These are phyloP conservation scores for Coenobita brevimanus DNA, from an alignment of 1,140 invertebrate genomes.

Conservation along the genomic window DNA sequence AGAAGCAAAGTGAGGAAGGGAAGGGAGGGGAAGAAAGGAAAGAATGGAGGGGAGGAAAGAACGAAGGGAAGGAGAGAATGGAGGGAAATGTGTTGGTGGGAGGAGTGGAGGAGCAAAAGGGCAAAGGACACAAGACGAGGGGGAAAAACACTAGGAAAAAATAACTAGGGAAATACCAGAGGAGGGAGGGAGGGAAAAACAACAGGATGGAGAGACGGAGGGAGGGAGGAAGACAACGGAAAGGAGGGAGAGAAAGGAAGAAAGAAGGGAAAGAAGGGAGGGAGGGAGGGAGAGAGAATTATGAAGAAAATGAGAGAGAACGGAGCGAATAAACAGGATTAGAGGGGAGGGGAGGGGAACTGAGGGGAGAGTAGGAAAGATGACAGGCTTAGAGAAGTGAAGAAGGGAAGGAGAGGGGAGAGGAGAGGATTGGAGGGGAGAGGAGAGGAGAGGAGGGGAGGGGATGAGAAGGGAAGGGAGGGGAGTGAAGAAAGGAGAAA, in stretches of 20 bases:
- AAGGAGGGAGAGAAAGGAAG: background rate
- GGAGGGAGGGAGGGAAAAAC: background rate
- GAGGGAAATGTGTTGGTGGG: background rate
- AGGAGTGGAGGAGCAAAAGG: background rate
- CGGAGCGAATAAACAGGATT: no score
- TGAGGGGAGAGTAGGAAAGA: background rate
- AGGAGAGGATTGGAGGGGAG: background rate
- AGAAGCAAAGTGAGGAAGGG: background rate
- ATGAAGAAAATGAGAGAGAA: background rate
- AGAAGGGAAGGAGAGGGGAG: background rate
- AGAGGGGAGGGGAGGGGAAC: background rate
- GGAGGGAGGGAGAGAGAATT: background rate
- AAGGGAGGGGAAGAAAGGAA: background rate
- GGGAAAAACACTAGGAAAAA: no score
- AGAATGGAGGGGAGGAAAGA: background rate
- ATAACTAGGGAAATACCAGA: background rate
- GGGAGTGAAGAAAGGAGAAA: background rate
- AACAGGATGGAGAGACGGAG: background rate
- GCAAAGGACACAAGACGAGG: background rate
- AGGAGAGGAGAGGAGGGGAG: background rate
- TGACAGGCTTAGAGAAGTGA: background rate
- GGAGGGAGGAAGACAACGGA: background rate
- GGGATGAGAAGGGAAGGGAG: background rate
- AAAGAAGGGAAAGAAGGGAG: background rate
- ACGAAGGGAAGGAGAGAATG: background rate